A percentile compares a stretch with the other conserved stretches of the same genome.
phyloP scores from a whole-genome alignment of 2,797 vertebrate species.

The Urocyon cinereoargenteus region DNA sequence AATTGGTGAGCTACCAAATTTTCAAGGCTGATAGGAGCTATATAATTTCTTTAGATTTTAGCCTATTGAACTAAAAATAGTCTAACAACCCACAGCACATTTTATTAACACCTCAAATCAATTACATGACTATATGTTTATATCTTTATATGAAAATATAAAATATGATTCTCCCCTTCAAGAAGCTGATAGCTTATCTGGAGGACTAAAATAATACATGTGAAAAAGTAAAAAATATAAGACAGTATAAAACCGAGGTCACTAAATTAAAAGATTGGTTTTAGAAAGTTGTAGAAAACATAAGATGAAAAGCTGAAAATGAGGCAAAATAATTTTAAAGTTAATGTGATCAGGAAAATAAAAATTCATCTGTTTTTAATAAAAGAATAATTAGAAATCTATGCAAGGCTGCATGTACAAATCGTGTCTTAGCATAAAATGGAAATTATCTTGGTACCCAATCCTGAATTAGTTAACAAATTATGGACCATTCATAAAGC shows the following conservation, averaged over 20 bases:
- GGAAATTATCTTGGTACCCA: not conserved
- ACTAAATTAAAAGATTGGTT: not conserved
- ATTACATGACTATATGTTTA: conserved; percentile 8
- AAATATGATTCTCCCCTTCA: not conserved
- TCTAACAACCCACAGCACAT: not conserved
- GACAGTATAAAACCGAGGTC: not conserved
- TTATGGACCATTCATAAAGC: not conserved
- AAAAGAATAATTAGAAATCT: not conserved
- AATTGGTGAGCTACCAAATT: not conserved
- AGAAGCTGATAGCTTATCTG: not conserved
- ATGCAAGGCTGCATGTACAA: not conserved
- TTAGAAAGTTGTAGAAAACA: conserved; percentile 23
- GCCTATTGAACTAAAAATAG: not conserved
- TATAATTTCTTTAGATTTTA: conserved; percentile 26
- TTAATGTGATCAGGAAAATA: not conserved
- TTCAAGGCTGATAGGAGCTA: conserved; percentile 49
- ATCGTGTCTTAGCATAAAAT: not conserved
- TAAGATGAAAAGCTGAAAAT: not conserved
- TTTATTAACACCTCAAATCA: conserved; percentile 13
- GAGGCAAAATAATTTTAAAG: not conserved
- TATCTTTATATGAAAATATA: conserved; percentile 27
- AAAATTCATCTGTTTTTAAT: not conserved
- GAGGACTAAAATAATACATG: not conserved
- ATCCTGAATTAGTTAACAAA: not conserved
- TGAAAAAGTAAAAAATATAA: not conserved